Percentiles rank a stretch among this genome's conserved stretches.
phyloP scores from a whole-genome alignment of 2,888 invertebrate genomes.

The Parascotia fuliginaria region DNA sequence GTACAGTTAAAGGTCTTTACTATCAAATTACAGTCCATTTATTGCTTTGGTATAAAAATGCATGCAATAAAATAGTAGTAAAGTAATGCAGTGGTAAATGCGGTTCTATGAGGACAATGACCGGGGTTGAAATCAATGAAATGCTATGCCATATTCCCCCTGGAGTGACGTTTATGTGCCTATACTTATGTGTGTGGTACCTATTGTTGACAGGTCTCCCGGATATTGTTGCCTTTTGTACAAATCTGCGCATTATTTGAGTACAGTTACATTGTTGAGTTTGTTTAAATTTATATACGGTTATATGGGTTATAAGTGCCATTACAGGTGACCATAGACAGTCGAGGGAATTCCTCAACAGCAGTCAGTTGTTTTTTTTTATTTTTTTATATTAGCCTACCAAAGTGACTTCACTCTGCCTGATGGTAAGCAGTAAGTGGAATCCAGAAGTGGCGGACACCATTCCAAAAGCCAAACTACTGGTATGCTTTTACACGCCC shows the following conservation, averaged over 20 bases:
- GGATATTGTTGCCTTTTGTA: conserved; percentile 28
- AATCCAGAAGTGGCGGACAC: too few species aligned
- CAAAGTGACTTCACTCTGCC: too few species aligned
- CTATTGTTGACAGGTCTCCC: conserved; percentile 22
- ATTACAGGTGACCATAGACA: too few species aligned
- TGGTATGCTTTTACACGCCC: too few species aligned
- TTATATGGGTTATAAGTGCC: neutral
- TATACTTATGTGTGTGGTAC: conserved; percentile 12
- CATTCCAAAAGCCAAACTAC: too few species aligned
- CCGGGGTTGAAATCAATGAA: conserved; percentile 55
- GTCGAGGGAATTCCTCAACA: too few species aligned
- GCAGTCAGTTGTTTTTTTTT: too few species aligned
- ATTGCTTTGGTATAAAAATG: conserved; percentile 19
- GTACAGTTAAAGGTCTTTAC: neutral
- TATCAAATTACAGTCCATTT: conserved; percentile 3
- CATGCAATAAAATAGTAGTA: conserved; percentile 33
- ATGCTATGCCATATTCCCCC: conserved; percentile 42
- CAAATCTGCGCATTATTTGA: conserved; percentile 17
- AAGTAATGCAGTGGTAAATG: conserved; percentile 43
- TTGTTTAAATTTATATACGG: neutral
- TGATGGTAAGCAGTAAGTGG: too few species aligned
- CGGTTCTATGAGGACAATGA: conserved; percentile 41
- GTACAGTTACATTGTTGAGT: neutral
- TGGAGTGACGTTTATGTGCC: conserved; percentile 33
- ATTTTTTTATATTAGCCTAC: too few species aligned